Percentiles rank a stretch among this genome's conserved stretches.
These are phyloP conservation scores for Canis aureus DNA, from an alignment of 2,113 vertebrate species.

Conservation along the genomic window DNA sequence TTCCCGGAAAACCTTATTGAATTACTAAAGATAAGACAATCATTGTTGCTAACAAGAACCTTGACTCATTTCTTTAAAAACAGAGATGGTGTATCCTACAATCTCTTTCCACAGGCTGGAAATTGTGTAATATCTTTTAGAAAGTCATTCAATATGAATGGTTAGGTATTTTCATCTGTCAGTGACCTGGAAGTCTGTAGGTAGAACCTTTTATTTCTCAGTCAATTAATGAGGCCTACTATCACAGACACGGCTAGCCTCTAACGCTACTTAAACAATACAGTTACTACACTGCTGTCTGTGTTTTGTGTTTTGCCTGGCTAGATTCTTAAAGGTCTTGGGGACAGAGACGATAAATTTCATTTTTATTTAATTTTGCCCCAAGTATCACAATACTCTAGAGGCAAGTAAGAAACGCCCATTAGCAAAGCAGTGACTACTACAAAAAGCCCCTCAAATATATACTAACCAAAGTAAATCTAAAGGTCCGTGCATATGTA, in stretches of 20 bases:
- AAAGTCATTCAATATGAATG: neutral
- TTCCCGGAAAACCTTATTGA: neutral
- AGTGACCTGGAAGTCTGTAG: neutral
- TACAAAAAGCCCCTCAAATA: slow-evolving; percentile 19
- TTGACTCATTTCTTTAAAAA: neutral
- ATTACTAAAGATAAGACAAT: neutral
- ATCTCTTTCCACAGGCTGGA: neutral
- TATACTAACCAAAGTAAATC: neutral
- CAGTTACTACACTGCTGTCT: neutral
- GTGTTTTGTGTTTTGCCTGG: neutral
- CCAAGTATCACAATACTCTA: neutral
- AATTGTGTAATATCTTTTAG: neutral
- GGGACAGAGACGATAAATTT: neutral
- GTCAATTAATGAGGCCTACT: neutral
- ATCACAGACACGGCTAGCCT: neutral
- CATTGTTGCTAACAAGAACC: neutral
- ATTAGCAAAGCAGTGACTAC: neutral
- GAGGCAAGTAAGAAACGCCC: neutral
- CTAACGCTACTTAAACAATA: neutral
- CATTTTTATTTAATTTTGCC: neutral
- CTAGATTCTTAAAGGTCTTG: neutral
- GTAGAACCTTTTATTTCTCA: neutral
- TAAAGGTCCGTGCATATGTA: neutral
- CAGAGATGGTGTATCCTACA: too few relatives aligned
- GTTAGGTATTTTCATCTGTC: neutral